phyloP scores from a whole-genome alignment of 1,140 invertebrate genomes.

The Bombus cullumanus region DNA sequence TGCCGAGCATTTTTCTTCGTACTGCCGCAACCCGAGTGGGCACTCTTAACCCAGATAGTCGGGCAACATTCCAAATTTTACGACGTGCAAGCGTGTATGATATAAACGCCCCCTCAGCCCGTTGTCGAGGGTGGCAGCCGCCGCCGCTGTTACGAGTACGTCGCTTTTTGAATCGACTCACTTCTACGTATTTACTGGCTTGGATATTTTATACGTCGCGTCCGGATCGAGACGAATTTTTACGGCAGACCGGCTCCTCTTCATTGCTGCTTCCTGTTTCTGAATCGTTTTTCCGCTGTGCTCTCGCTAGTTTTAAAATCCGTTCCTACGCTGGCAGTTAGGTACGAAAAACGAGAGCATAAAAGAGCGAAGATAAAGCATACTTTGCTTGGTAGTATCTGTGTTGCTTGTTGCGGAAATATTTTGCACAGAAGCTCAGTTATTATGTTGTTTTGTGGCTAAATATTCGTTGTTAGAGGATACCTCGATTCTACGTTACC shows the following conservation, averaged over 20 bases:
- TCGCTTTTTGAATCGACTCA: slow-evolving; percentile 26
- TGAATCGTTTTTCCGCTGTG: neutral
- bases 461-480: neutral
- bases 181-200: slow-evolving; percentile 7
- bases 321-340: neutral
- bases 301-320: neutral
- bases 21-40: slow-evolving; percentile 26
- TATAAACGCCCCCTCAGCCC: slow-evolving; percentile 5
- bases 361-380: neutral
- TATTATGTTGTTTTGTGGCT: neutral
- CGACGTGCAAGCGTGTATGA: slow-evolving; percentile 50
- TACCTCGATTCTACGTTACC: neutral
- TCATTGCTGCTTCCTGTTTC: neutral
- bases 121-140: slow-evolving; percentile 2
- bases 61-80: slow-evolving; percentile 66
- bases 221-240: slow-evolving; percentile 15
- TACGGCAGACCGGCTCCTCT: neutral
- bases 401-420: neutral
- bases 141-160: neutral
- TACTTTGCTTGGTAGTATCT: neutral
- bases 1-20: slow-evolving; percentile 47
- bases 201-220: slow-evolving; percentile 33
- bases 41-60: slow-evolving; percentile 62
- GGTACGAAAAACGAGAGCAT: neutral
- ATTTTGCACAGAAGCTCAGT: neutral